Percentiles rank a stretch among this genome's conserved stretches.
These are phyloP conservation scores for Formica aserva DNA, from an alignment of 2,888 invertebrate genomes.

Conservation along the genomic window DNA sequence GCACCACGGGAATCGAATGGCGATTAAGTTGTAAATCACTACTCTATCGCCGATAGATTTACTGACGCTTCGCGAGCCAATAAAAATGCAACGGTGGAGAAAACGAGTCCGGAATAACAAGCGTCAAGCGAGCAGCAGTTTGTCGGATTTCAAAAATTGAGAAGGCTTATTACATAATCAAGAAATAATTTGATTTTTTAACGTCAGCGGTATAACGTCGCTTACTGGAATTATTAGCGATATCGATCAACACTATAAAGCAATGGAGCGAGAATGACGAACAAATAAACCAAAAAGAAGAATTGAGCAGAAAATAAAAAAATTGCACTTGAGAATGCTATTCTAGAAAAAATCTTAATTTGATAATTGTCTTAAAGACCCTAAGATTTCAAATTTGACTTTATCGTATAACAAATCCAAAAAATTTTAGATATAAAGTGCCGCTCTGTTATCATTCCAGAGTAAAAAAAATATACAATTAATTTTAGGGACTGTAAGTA, in stretches of 20 bases:
- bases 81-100: slow-evolving; percentile 33
- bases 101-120: slow-evolving; percentile 18
- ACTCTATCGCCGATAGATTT: slow-evolving; percentile 50
- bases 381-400: neutral
- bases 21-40: slow-evolving; percentile 52
- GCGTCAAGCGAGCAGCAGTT: slow-evolving; percentile 13
- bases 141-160: slow-evolving; percentile 13
- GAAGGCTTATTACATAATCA: slow-evolving; percentile 17
- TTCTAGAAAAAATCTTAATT: neutral
- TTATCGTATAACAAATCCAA: neutral
- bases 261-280: neutral
- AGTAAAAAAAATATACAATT: slow-evolving; percentile 4
- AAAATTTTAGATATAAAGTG: neutral
- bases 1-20: slow-evolving; percentile 11
- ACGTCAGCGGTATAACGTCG: neutral
- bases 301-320: neutral
- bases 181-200: slow-evolving; percentile 16
- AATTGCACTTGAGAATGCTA: neutral
- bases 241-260: slow-evolving; percentile 12
- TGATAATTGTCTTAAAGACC: neutral
- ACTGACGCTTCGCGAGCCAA: slow-evolving; percentile 10
- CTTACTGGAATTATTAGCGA: slow-evolving; percentile 18
- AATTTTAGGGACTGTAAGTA: slow-evolving; percentile 7
- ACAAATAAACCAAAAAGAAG: neutral
- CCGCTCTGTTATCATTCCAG: neutral